A percentile compares a stretch with the other conserved stretches of the same genome.
Conservation (phyloP, 2,888 invertebrate genomes). For the Smittia sp. region DNA sequence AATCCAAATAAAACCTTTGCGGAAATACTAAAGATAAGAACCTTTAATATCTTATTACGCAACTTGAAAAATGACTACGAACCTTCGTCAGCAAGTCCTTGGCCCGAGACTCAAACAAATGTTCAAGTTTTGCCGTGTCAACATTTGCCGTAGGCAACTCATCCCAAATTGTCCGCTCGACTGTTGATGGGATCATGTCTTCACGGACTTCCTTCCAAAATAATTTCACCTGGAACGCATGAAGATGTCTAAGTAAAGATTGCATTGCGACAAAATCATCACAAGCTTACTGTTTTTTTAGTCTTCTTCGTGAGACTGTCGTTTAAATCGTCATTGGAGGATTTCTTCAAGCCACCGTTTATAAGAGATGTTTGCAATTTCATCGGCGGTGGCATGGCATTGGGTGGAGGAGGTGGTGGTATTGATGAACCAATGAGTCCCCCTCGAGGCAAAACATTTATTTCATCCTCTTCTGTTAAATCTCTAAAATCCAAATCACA, state of each 20-base stretch:
- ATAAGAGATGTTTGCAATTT: constrained; percentile 53
- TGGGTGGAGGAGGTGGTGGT: constrained; percentile 73
- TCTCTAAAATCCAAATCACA: constrained; percentile 98
- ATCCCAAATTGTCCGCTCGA: constrained; percentile 84
- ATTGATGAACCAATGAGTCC: constrained; percentile 66
- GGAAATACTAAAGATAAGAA: constrained; percentile 43
- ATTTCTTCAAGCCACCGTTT: too few relatives aligned
- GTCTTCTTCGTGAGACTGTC: constrained; percentile 65
- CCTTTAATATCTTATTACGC: not conserved
- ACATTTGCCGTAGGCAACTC: constrained; percentile 79
- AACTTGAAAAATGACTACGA: constrained; percentile 44
- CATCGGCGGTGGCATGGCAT: constrained; percentile 45
- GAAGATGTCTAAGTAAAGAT: not conserved
- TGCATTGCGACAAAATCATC: not conserved
- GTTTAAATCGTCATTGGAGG: constrained; percentile 21
- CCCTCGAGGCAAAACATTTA: constrained; percentile 69
- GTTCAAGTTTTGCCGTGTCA: constrained; percentile 90
- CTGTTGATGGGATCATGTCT: constrained; percentile 57
- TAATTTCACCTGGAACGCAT: constrained; percentile 62
- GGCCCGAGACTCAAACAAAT: constrained; percentile 93
- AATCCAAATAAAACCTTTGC: constrained; percentile 21
- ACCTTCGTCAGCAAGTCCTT: constrained; percentile 95
- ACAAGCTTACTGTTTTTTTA: constrained; percentile 78
- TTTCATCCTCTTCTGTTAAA: constrained; percentile 82
- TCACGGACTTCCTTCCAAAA: constrained; percentile 97